A percentile compares a stretch with the other conserved stretches of the same genome.
Conservation (phyloP, 2,797 vertebrate species). For the Mormyrops attenuatus region DNA sequence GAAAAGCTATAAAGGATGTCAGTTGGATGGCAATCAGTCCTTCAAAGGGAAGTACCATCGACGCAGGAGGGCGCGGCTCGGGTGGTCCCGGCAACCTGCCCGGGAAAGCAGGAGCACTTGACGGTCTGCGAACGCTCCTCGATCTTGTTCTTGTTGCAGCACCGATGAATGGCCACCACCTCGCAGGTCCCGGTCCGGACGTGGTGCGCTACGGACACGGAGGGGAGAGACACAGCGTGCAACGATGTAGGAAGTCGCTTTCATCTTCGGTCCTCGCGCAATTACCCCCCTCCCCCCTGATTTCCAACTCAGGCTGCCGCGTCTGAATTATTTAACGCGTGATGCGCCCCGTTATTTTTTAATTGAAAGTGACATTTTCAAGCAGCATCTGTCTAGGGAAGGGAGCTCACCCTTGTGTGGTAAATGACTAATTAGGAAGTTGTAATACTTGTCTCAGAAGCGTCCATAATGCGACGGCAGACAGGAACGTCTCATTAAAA, state of each 20-base stretch:
- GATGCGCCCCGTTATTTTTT: conserved; percentile 49
- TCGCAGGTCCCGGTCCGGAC: conserved; percentile 93
- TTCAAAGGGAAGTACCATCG: conserved; percentile 70
- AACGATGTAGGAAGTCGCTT: conserved; percentile 11
- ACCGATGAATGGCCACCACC: conserved; percentile 93
- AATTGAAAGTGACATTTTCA: conserved; percentile 65
- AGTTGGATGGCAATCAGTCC: background rate
- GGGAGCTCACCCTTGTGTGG: conserved; percentile 35
- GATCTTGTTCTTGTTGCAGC: conserved; percentile 99
- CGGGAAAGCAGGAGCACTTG: conserved; percentile 97
- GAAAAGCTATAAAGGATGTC: background rate
- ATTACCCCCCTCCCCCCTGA: conserved; percentile 24
- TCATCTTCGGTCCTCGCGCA: conserved; percentile 16
- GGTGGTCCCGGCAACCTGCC: conserved; percentile 96
- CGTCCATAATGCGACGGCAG: conserved; percentile 15
- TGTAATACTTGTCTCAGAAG: conserved; percentile 25
- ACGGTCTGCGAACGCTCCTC: conserved; percentile 96
- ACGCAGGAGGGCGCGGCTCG: conserved; percentile 91
- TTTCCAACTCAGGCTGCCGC: conserved; percentile 50
- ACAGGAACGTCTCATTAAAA: background rate
- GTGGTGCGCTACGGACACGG: conserved; percentile 65
- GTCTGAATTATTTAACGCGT: conserved; percentile 62
- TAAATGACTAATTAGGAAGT: conserved; percentile 56
- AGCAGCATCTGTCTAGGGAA: conserved; percentile 50
- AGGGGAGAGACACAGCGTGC: background rate